A percentile compares a stretch with the other conserved stretches of the same genome.
Conservation (phyloP, 2,797 vertebrate species). For the Takifugu rubripes region DNA sequence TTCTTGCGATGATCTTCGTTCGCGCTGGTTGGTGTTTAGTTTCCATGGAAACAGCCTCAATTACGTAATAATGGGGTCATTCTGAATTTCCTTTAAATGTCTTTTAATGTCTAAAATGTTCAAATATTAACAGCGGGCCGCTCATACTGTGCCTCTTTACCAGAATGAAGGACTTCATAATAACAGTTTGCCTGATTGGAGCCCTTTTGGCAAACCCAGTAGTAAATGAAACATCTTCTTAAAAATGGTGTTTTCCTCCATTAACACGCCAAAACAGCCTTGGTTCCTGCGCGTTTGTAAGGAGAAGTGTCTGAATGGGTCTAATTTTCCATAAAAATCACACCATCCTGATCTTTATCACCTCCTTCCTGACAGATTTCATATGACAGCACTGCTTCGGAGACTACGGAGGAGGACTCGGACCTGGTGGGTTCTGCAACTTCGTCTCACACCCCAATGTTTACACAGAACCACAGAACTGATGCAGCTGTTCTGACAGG, state of each 20-base stretch:
- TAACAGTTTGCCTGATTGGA: constrained; percentile 68
- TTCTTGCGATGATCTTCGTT: not conserved
- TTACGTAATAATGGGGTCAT: too few species aligned
- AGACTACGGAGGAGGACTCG: constrained; percentile 44
- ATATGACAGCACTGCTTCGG: constrained; percentile 26
- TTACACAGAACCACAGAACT: constrained; percentile 8
- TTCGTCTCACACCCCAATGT: not conserved
- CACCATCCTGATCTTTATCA: constrained; percentile 3
- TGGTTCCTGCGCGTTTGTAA: not conserved
- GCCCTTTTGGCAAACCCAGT: constrained; percentile 71
- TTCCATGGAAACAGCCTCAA: not conserved
- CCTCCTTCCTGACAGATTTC: constrained; percentile 57
- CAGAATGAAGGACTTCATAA: constrained; percentile 69
- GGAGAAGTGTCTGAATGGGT: not conserved
- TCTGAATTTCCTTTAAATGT: too few species aligned
- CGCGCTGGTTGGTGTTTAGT: not conserved
- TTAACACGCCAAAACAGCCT: not conserved
- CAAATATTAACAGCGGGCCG: not conserved
- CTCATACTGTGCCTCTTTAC: constrained; percentile 18
- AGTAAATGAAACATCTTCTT: constrained; percentile 33
- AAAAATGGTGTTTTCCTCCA: not conserved
- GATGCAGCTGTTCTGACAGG: not conserved
- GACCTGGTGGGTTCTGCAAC: constrained; percentile 61
- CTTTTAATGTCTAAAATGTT: too few species aligned
- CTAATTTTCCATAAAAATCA: not conserved